Evolutionary conservation across 2,113 vertebrate species (phyloP), one percentile per base, ranked within the genome.

Genomic region (Pantherophis guttatus): DNA sequence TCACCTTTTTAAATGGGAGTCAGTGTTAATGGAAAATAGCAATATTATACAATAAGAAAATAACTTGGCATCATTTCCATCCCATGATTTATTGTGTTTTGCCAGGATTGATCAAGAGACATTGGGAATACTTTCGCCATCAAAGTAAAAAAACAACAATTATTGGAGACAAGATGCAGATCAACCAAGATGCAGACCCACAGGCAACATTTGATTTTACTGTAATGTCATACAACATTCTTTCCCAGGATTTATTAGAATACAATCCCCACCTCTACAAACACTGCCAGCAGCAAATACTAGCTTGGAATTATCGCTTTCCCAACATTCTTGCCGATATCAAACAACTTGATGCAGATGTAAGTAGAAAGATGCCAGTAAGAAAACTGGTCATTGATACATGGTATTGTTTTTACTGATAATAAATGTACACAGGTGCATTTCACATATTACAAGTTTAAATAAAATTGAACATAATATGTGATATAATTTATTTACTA

Each of bases 171-270:
- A 94, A 94, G 11, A 93, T 95, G 92, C 93, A 91, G 86, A 90
- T 91, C 88, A 92, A 95, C 86, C 94, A 96, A 94, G 95, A 90
- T 44, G 96, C 92, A 94, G 93, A 94, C 48, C 95, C 70, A 87
- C 95, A 93, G 86, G 8, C 94, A 92, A 95, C 94, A 5, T 99
- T 99, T 96, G 98, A 99, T 96, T 99, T 99, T 95, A 98, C 98
- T 0, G 98, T 99, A 90, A 98, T 99, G 98, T 99, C 99, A 86
- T 99, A 99, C 97, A 99, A 99, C 95, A 99, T 99, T 95, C 98
- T 99, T 94, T 98, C 99, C 1, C 99, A 99, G 97, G 98, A 99
- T 88, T 98, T 99, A 87, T 96, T 99, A 95, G 98, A 98, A 94
- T 98, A 98, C 96, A 99, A 99, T 91, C 95, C 95, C 5, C 98